phyloP scores from a whole-genome alignment of 92 coral and sea anemone species.

The Paragorgia papillata region DNA sequence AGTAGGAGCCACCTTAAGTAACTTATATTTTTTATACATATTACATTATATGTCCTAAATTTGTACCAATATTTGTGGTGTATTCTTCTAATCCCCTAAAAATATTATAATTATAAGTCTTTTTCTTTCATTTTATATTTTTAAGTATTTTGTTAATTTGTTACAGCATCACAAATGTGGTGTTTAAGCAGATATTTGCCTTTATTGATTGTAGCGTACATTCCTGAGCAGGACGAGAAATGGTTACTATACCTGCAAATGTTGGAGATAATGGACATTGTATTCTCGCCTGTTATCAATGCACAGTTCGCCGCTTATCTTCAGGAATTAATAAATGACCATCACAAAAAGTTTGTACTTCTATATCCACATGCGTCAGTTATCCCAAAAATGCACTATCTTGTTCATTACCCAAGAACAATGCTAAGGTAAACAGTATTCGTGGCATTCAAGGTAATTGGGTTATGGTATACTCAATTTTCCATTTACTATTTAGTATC shows the following conservation, averaged over 20 bases:
- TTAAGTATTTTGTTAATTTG: neutral
- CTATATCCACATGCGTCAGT: conserved; percentile 62
- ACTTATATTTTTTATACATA: no score
- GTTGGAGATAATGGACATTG: conserved; percentile 11
- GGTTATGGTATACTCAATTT: no score
- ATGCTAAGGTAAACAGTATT: conserved; percentile 50
- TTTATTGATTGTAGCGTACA: conserved; percentile 41
- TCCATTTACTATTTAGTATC: no score
- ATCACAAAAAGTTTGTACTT: conserved; percentile 30
- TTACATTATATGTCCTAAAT: no score
- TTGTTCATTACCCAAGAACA: conserved; percentile 53
- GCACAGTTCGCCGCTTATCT: conserved; percentile 1
- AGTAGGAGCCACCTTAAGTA: no score
- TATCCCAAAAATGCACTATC: conserved; percentile 67
- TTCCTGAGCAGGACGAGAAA: conserved; percentile 24
- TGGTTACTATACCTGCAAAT: conserved; percentile 7
- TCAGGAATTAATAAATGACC: conserved; percentile 10
- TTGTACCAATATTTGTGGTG: no score
- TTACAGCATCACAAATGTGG: conserved; percentile 60
- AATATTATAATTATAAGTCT: no score
- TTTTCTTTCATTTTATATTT: no score
- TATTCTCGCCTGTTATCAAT: conserved; percentile 14
- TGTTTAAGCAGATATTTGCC: conserved; percentile 48
- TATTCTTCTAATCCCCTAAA: no score
- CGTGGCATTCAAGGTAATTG: no score